Evolutionary conservation across 2,797 vertebrate species (phyloP).

Genomic region (Sebastes iracundus): DNA sequence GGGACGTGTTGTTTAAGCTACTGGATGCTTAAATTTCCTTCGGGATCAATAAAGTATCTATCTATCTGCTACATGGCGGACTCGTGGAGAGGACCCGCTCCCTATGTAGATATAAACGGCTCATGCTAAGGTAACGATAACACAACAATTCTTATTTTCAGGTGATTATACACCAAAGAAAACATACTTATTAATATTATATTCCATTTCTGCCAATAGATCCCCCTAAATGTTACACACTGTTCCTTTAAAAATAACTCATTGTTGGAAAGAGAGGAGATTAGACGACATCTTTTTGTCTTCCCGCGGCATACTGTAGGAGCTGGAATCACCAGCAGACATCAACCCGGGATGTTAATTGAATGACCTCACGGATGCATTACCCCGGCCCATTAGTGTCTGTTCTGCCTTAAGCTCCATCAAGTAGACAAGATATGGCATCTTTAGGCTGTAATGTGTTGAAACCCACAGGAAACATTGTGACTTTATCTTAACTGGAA

Average conservation of each 20-base stretch:
- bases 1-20: too few species aligned
- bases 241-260: neutral
- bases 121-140: too few species aligned
- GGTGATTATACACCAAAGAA: too few species aligned
- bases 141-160: too few species aligned
- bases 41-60: too few species aligned
- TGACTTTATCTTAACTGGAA: constrained; percentile 38
- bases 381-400: constrained; percentile 51
- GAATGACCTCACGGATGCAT: constrained; percentile 68
- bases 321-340: constrained; percentile 53
- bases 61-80: too few species aligned
- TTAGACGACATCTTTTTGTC: neutral
- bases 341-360: constrained; percentile 66
- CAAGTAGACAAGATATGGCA: constrained; percentile 21
- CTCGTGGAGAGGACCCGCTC: too few species aligned
- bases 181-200: too few species aligned
- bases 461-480: constrained; percentile 30
- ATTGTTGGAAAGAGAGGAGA: neutral
- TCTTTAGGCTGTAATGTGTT: constrained; percentile 33
- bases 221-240: too few species aligned
- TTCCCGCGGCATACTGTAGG: neutral
- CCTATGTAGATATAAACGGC: too few species aligned
- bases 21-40: too few species aligned
- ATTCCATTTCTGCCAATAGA: too few species aligned
- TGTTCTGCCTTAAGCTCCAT: constrained; percentile 37